A percentile compares a stretch with the other conserved stretches of the same genome.
Evolutionary conservation across 2,888 invertebrate species (phyloP).

Genomic region (Agrotis segetum): DNA sequence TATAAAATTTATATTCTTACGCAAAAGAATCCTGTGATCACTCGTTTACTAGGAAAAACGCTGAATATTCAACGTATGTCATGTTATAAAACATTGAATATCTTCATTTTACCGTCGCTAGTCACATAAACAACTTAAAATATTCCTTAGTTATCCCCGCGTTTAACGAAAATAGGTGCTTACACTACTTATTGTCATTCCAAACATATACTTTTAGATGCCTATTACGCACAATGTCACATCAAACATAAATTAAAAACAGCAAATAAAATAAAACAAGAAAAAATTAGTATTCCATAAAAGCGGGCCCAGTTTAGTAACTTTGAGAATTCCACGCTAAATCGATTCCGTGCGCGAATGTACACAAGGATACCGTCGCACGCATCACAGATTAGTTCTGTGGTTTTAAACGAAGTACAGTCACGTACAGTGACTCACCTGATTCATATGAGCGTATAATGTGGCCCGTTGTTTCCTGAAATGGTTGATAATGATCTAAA

Average conservation of each 20-base stretch:
- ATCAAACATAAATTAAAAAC: constrained; percentile 43
- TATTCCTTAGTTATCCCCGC: constrained; percentile 40
- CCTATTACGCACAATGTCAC: constrained; percentile 35
- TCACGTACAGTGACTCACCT: constrained; percentile 79
- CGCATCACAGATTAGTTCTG: constrained; percentile 74
- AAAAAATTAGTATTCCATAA: constrained; percentile 74
- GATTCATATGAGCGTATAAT: constrained; percentile 52
- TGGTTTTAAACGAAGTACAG: constrained; percentile 76
- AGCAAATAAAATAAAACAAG: constrained; percentile 18
- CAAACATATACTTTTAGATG: constrained; percentile 23
- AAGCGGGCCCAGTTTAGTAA: constrained; percentile 66
- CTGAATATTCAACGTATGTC: constrained; percentile 53
- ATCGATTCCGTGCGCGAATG: constrained; percentile 78
- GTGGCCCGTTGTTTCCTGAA: constrained; percentile 60
- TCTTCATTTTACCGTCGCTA: constrained; percentile 23
- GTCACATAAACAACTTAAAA: constrained; percentile 43
- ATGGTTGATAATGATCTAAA: constrained; percentile 54
- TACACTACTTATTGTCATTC: constrained; percentile 48
- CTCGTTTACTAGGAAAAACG: constrained; percentile 46
- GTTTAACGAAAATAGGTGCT: constrained; percentile 9
- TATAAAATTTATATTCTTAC: constrained; percentile 18
- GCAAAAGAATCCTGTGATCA: constrained; percentile 36
- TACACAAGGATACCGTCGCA: constrained; percentile 78
- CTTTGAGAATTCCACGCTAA: constrained; percentile 76
- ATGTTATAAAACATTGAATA: constrained; percentile 47